Conservation (phyloP, 2,888 invertebrate genomes). For the Cyclophora albipunctata region DNA sequence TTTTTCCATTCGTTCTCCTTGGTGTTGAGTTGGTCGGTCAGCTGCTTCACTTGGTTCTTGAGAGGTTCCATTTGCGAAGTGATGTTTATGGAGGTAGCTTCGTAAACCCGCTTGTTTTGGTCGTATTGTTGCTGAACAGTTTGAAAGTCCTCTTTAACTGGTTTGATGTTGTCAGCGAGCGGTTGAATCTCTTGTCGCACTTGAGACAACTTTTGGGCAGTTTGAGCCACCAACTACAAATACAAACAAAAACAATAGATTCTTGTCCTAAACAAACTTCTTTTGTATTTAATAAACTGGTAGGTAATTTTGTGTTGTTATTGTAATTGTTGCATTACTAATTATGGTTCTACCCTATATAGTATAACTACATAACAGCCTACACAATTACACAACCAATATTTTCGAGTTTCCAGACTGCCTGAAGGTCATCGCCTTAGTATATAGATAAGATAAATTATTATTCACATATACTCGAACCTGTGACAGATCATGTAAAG, state of each 20-base stretch:
- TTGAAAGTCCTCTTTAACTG: conserved; percentile 79
- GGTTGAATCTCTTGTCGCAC: conserved; percentile 67
- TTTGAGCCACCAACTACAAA: conserved; percentile 77
- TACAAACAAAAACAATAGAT: conserved; percentile 2
- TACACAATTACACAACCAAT: no score
- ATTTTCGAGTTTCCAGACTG: no score
- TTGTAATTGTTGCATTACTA: neutral
- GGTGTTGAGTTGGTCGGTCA: conserved; percentile 66
- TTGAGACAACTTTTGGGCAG: conserved; percentile 71
- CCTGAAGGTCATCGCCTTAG: no score
- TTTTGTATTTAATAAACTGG: no score
- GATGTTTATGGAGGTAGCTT: conserved; percentile 76
- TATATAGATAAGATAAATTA: no score
- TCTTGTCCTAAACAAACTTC: no score
- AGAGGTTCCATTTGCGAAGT: conserved; percentile 74
- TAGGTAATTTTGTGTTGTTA: neutral
- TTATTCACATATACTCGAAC: conserved; percentile 21
- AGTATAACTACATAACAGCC: no score
- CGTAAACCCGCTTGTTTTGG: conserved; percentile 80
- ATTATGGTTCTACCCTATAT: conserved; percentile 2
- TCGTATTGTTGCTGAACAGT: conserved; percentile 80
- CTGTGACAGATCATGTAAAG: conserved; percentile 67
- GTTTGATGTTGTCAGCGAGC: conserved; percentile 73
- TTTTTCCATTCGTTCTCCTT: conserved; percentile 73
- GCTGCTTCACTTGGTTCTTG: conserved; percentile 68